Evolutionary conservation across 2,797 vertebrate species (phyloP), one percentile per base, ranked within the genome.

Genomic region (Halcyon chelicuti): DNA sequence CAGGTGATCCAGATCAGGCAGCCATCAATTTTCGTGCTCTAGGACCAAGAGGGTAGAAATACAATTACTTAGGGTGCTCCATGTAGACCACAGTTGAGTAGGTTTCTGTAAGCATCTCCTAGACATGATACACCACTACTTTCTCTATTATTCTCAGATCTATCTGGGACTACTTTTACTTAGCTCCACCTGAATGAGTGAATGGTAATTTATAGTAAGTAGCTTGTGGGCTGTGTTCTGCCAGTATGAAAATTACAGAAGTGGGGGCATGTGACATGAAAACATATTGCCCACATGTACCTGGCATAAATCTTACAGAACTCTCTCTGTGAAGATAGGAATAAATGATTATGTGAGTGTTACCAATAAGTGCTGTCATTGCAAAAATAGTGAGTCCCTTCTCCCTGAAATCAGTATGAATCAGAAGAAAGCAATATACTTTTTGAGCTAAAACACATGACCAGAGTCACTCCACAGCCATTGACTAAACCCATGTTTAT

Each of bases 331-430:
- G 49, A 70, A 74, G 26, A 65, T 2, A 54, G 62, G 46, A 91
- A 90, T 86, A 66, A 76, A 58, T 55, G 0, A 77, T 61, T 77
- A 49, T 49, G n/a, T 51, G 67, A 71, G n/a, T 35, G 40, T 58
- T 65, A 80, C 33, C 44, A 78, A 31, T 23, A 72, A 93, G 15
- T 51, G 39, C 49, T 88, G 37, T 77, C 54, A 51, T 8, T 71
- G 81, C 28, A 89, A 87, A 94, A 91, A 83, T 18, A 44, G 82
- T 54, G 71, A 77, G 42, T 90, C 72, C 65, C 81, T 93, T 88
- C 13, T 5, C 61, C 39, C 78, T 86, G 89, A 94, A 92, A 88
- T 91, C 58, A 74, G 26, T n/a, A 31, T 86, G 68, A 91, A 47
- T 83, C 89, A 80, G 52, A 91, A 86, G 75, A 88, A 93, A 86